Evolutionary conservation across 2,113 vertebrate genomes (phyloP).

Genomic region (Ciconia maguari): DNA sequence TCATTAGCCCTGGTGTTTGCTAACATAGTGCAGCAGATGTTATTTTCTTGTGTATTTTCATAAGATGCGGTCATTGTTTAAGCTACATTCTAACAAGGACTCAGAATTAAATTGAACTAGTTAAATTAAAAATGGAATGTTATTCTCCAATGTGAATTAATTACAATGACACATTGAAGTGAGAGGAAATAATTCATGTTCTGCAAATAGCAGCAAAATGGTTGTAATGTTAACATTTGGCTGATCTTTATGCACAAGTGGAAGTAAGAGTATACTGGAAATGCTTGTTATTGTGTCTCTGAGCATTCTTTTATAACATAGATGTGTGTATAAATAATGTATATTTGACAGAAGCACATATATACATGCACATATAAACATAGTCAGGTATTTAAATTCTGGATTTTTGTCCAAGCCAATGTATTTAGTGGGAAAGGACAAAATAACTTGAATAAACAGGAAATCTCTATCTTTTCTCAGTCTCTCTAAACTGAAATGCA

Average conservation of each 20-base stretch:
- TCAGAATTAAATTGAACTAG: constrained; percentile 38
- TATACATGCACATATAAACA: not conserved
- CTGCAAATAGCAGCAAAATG: constrained; percentile 22
- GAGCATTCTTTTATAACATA: not conserved
- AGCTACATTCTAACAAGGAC: constrained; percentile 36
- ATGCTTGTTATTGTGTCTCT: not conserved
- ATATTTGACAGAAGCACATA: not conserved
- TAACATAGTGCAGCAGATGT: constrained; percentile 46
- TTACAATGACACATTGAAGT: constrained; percentile 36
- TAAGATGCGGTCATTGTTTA: constrained; percentile 52
- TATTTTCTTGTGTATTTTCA: constrained; percentile 45
- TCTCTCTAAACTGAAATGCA: not conserved
- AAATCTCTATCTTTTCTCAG: not conserved
- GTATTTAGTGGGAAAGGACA: not conserved
- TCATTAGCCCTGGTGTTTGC: constrained; percentile 24
- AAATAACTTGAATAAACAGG: not conserved
- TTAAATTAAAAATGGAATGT: constrained; percentile 55
- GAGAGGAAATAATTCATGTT: not conserved
- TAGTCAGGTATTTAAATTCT: not conserved
- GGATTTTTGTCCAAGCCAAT: not conserved
- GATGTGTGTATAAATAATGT: not conserved
- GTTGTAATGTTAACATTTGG: not conserved
- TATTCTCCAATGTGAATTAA: constrained; percentile 1
- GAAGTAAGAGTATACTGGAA: not conserved
- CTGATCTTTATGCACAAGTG: not conserved